Evolutionary conservation across 1,140 invertebrate genomes (phyloP).

Genomic region (Philopotamus ludificatus): DNA sequence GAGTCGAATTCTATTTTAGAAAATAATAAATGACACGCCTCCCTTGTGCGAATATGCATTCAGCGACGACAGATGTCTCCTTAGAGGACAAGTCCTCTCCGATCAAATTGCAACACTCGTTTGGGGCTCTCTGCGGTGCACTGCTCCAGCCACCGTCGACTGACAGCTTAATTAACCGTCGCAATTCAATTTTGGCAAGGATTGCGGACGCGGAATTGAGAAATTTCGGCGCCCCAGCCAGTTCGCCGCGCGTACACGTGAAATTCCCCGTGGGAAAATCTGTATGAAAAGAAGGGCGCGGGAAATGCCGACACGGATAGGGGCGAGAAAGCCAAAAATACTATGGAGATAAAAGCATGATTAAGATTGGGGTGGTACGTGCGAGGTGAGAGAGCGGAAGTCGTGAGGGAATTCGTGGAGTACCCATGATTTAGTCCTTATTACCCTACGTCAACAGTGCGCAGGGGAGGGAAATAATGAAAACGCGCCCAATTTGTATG

Average conservation of each 20-base stretch:
- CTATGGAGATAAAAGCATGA: not conserved
- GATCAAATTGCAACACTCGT: constrained; percentile 19
- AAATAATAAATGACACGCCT: no score
- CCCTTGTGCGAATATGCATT: no score
- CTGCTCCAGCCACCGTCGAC: not conserved
- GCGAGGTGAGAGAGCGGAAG: not conserved
- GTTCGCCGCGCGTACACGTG: not conserved
- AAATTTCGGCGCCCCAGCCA: not conserved
- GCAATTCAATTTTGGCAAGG: constrained; percentile 34
- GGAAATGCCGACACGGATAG: not conserved
- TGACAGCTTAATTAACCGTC: constrained; percentile 37
- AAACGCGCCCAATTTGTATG: no score
- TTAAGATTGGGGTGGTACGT: constrained; percentile 5
- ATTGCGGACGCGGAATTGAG: constrained; percentile 9
- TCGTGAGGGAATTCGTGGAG: not conserved
- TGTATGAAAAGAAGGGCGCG: not conserved
- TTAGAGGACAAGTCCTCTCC: constrained; percentile 4
- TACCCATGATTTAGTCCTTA: not conserved
- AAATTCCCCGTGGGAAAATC: not conserved
- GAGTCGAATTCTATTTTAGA: no score
- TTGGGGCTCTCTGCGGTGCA: not conserved
- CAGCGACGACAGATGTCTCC: not conserved
- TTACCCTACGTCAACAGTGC: no score
- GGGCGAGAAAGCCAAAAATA: constrained; percentile 1
- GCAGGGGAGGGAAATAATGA: no score